phyloP scores from a whole-genome alignment of 2,113 vertebrate species.

The Campylorhamphus procurvoides region DNA sequence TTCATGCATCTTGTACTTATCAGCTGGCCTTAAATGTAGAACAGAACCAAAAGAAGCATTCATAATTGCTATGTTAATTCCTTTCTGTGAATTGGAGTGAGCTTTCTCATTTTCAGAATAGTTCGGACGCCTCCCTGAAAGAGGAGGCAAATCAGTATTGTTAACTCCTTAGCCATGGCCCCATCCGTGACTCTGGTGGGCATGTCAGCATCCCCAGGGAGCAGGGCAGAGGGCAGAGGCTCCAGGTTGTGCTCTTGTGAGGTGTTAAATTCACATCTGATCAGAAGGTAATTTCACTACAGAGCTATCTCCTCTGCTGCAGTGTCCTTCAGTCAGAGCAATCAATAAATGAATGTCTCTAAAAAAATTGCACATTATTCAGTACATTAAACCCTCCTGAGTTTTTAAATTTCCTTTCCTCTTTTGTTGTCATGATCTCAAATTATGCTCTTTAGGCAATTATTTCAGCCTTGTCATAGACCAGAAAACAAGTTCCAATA shows the following conservation, averaged over 20 bases:
- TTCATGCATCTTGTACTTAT: not conserved
- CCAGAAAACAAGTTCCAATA: not conserved
- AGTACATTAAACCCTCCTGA: not conserved
- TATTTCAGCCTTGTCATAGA: not conserved
- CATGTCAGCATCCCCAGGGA: too few relatives aligned
- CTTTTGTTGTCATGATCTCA: not conserved
- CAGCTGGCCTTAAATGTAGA: not conserved
- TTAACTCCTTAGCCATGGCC: not conserved
- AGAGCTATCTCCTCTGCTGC: not conserved
- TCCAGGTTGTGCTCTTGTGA: not conserved
- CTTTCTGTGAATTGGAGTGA: not conserved
- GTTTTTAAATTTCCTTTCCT: not conserved
- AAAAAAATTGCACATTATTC: fast-evolving
- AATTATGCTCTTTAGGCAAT: not conserved
- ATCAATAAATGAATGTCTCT: not conserved
- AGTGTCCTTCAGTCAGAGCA: not conserved
- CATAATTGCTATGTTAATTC: not conserved
- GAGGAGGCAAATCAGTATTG: not conserved
- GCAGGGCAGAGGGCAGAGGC: not conserved
- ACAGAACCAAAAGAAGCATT: not conserved
- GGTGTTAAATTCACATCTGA: not conserved
- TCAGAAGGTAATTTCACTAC: not conserved
- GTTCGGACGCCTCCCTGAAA: not conserved
- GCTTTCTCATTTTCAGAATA: not conserved
- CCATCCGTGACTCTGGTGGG: not conserved